Conservation (phyloP, 2,113 vertebrate species). For the Eulacestoma nigropectus region DNA sequence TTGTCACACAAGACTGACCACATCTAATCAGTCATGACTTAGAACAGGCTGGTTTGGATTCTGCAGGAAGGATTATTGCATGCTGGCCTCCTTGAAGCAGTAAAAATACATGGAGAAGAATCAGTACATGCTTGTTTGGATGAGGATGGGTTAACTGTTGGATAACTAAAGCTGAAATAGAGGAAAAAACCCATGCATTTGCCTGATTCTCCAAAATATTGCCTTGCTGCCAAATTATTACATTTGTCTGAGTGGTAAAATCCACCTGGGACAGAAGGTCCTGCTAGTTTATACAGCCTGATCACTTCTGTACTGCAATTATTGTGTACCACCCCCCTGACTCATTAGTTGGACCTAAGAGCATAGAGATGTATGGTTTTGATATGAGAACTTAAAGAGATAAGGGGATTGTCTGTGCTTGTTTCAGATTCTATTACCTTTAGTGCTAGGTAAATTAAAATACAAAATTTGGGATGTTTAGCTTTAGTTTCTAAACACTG, state of each 20-base stretch:
- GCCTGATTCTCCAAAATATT: neutral
- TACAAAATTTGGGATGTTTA: neutral
- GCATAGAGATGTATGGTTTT: neutral
- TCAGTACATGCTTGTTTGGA: neutral
- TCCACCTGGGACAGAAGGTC: neutral
- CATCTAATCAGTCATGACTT: neutral
- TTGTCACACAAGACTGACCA: neutral
- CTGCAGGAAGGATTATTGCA: neutral
- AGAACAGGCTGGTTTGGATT: neutral
- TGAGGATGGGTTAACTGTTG: neutral
- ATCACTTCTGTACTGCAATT: neutral
- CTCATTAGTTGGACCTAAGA: neutral
- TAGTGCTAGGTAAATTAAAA: neutral
- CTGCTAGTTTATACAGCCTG: neutral
- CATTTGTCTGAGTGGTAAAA: neutral
- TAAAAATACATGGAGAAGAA: neutral
- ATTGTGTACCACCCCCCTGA: accelerated
- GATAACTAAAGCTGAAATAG: neutral
- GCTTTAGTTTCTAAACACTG: neutral
- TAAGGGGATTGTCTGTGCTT: neutral
- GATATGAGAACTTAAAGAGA: neutral
- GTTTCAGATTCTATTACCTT: neutral
- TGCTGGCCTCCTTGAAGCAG: neutral
- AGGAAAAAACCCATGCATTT: accelerated
- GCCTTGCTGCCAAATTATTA: neutral